Percentiles rank a stretch among this genome's conserved stretches.
Conservation (phyloP, 2,797 vertebrate species). For the Coregonus ussuriensis region DNA sequence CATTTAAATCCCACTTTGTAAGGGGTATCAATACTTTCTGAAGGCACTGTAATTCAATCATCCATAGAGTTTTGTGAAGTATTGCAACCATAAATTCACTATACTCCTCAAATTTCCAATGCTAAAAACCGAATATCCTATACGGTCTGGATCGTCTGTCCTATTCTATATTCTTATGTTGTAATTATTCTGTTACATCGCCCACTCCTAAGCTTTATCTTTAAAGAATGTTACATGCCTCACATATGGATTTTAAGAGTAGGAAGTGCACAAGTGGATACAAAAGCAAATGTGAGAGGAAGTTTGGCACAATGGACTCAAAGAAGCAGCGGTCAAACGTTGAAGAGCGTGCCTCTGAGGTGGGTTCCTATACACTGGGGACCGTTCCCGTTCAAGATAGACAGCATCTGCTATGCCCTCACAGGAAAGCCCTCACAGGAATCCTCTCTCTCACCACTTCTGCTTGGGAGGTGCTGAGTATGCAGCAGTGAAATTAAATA, state of each 20-base stretch:
- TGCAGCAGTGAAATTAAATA: not conserved
- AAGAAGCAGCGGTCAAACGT: constrained; percentile 17
- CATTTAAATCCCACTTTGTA: too few species aligned
- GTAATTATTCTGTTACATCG: not conserved
- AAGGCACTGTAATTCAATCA: too few species aligned
- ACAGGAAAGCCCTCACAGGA: constrained; percentile 28
- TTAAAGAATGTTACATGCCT: not conserved
- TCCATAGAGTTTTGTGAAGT: too few species aligned
- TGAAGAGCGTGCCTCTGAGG: constrained; percentile 16
- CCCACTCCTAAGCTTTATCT: not conserved
- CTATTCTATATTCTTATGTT: too few species aligned
- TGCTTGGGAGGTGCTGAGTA: constrained; percentile 3
- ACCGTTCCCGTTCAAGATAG: constrained; percentile 10
- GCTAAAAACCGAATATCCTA: too few species aligned
- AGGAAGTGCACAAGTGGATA: not conserved
- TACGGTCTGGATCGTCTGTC: too few species aligned
- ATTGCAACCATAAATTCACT: too few species aligned
- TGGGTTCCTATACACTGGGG: constrained; percentile 1
- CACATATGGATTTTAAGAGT: not conserved
- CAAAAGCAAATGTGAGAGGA: constrained; percentile 5
- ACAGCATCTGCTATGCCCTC: constrained; percentile 11
- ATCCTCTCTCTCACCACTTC: constrained; percentile 5
- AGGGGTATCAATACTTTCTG: too few species aligned
- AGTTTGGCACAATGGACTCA: constrained; percentile 14
- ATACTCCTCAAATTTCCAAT: too few species aligned